A percentile compares a stretch with the other conserved stretches of the same genome.
Conservation (phyloP, 2,888 invertebrate genomes). For the Aspidapion aeneum region DNA sequence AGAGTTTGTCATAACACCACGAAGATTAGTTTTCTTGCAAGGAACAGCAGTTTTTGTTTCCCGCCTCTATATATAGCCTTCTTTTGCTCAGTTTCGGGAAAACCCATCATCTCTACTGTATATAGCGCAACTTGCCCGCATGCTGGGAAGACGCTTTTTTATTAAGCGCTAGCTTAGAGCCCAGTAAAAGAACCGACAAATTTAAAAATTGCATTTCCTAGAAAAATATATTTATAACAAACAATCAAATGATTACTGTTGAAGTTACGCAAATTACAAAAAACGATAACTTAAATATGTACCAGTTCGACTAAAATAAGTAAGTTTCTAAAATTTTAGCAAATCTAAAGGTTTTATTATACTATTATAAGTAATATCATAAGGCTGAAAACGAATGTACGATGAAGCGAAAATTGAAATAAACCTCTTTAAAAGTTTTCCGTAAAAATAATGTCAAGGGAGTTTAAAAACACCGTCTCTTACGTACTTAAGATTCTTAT, state of each 20-base stretch:
- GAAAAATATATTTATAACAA: too few relatives aligned
- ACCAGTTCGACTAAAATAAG: too few relatives aligned
- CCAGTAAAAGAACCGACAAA: too few relatives aligned
- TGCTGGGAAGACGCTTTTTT: neutral
- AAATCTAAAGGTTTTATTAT: too few relatives aligned
- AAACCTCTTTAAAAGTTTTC: neutral
- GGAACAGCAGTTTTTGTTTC: neutral
- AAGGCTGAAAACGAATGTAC: neutral
- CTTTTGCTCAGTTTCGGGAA: neutral
- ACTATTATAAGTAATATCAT: too few relatives aligned
- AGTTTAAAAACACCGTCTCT: too few relatives aligned
- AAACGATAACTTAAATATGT: too few relatives aligned
- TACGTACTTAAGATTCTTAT: too few relatives aligned
- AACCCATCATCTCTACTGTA: neutral
- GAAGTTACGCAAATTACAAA: too few relatives aligned
- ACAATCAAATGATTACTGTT: too few relatives aligned
- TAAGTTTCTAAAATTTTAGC: too few relatives aligned
- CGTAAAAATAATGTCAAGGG: neutral
- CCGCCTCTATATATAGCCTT: neutral
- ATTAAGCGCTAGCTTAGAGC: neutral
- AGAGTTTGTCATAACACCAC: slow-evolving; percentile 32
- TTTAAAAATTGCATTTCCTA: too few relatives aligned
- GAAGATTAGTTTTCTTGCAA: slow-evolving; percentile 18
- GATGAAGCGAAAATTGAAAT: neutral
- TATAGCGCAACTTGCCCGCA: neutral